These are phyloP conservation scores for Galerucella pusilla DNA, from an alignment of 2,888 invertebrate genomes.

Conservation along the genomic window DNA sequence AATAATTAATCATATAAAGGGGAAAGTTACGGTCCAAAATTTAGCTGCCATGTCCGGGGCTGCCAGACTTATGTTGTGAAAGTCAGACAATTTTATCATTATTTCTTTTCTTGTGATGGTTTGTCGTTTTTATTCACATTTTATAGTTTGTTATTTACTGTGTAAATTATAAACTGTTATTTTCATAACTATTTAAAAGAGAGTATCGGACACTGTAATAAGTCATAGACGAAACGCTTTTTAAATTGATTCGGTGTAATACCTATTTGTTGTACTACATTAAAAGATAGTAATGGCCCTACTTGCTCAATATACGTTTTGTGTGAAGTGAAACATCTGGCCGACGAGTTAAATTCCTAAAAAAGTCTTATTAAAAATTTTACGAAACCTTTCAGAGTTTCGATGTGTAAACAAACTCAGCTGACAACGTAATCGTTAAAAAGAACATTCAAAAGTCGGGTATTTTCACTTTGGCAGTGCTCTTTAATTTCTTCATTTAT, in stretches of 20 bases:
- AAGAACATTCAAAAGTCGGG: slow-evolving; percentile 31
- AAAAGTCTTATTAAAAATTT: slow-evolving; percentile 34
- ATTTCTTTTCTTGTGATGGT: too few species aligned
- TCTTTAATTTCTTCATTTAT: slow-evolving; percentile 39
- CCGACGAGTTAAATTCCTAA: slow-evolving; percentile 10
- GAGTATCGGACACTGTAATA: too few species aligned
- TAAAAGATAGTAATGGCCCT: neutral
- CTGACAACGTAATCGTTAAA: slow-evolving; percentile 33
- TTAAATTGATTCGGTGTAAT: neutral
- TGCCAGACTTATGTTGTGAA: too few species aligned
- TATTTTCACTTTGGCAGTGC: slow-evolving; percentile 30
- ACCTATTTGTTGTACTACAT: neutral
- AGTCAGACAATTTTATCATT: too few species aligned
- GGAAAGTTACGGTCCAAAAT: too few species aligned
- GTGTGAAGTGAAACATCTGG: neutral
- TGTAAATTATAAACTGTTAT: too few species aligned
- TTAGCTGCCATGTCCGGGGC: too few species aligned
- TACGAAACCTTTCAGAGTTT: slow-evolving; percentile 14
- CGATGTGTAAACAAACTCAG: slow-evolving; percentile 34
- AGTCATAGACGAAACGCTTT: too few species aligned
- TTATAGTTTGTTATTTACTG: too few species aligned
- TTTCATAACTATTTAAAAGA: too few species aligned
- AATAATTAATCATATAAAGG: too few species aligned
- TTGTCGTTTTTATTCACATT: too few species aligned
- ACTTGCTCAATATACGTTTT: slow-evolving; percentile 1